Evolutionary conservation across 2,113 vertebrate species (phyloP).

Genomic region (Ptilorrhoa leucosticta): DNA sequence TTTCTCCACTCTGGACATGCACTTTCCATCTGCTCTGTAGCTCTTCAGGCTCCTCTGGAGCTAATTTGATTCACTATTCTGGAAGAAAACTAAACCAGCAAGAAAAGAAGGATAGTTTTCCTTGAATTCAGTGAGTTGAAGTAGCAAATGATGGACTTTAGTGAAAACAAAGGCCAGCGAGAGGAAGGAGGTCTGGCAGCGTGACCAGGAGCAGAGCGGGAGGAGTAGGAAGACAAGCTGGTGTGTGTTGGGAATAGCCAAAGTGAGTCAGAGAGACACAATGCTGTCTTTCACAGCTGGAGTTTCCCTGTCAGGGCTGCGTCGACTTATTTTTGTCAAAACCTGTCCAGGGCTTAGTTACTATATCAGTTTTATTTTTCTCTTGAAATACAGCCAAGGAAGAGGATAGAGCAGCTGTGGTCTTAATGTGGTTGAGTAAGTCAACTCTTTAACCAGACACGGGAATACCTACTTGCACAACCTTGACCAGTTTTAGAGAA

Average conservation of each 20-base stretch:
- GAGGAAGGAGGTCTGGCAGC: background rate
- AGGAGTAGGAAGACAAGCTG: background rate
- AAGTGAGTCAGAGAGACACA: background rate
- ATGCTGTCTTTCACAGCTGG: background rate
- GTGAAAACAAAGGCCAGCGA: background rate
- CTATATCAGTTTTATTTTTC: background rate
- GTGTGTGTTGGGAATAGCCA: background rate
- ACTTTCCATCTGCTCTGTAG: background rate
- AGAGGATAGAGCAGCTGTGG: background rate
- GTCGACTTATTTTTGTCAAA: background rate
- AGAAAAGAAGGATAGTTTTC: background rate
- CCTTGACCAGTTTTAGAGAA: background rate
- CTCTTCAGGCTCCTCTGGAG: background rate
- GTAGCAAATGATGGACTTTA: background rate
- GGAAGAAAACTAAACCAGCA: background rate
- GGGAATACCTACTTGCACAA: background rate
- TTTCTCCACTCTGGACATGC: background rate
- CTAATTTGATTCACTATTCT: background rate
- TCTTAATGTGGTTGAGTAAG: background rate
- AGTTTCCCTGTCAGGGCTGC: background rate
- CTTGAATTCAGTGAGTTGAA: background rate
- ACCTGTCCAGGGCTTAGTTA: background rate
- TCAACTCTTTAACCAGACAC: background rate
- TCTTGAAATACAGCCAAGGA: background rate
- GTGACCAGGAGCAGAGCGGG: background rate